Conservation (phyloP, 64 coral and sea anemone species). For the Platygyra sinensis region DNA sequence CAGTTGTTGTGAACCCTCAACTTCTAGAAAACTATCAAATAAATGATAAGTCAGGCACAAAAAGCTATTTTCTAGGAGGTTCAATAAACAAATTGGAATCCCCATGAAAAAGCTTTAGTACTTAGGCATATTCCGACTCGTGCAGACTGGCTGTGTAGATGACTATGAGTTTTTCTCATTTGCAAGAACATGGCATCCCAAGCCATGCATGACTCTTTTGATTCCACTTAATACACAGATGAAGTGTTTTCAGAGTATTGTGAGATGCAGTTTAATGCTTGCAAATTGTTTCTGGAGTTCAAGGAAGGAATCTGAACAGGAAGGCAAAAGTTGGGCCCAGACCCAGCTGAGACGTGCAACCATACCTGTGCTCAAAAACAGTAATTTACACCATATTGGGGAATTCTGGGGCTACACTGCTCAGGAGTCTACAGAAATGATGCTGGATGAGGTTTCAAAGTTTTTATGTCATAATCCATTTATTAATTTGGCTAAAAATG, state of each 20-base stretch:
- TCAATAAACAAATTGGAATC: too few relatives aligned
- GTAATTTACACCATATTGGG: slow-evolving; percentile 21
- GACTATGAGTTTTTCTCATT: background rate
- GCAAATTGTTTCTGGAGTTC: background rate
- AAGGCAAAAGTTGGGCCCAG: slow-evolving; percentile 14
- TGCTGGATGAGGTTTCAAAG: slow-evolving; percentile 16
- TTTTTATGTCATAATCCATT: too few relatives aligned
- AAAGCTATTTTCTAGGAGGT: too few relatives aligned
- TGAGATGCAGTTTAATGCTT: slow-evolving; percentile 28
- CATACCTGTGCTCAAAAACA: slow-evolving; percentile 2
- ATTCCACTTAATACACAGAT: background rate
- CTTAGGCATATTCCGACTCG: too few relatives aligned
- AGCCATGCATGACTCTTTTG: background rate
- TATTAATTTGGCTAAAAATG: background rate
- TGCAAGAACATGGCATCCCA: background rate
- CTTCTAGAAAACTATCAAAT: too few relatives aligned
- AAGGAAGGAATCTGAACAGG: background rate
- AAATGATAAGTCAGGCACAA: too few relatives aligned
- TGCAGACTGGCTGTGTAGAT: too few relatives aligned
- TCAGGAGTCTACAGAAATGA: slow-evolving; percentile 22
- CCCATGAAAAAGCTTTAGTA: too few relatives aligned
- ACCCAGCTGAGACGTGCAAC: slow-evolving; percentile 28
- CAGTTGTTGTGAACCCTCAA: too few relatives aligned
- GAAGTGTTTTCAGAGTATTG: slow-evolving; percentile 18
- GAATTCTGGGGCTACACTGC: slow-evolving; percentile 44